Base-by-base conservation (phyloP, 2,797 vertebrate species). In the Myiothlypis coronata region DNA sequence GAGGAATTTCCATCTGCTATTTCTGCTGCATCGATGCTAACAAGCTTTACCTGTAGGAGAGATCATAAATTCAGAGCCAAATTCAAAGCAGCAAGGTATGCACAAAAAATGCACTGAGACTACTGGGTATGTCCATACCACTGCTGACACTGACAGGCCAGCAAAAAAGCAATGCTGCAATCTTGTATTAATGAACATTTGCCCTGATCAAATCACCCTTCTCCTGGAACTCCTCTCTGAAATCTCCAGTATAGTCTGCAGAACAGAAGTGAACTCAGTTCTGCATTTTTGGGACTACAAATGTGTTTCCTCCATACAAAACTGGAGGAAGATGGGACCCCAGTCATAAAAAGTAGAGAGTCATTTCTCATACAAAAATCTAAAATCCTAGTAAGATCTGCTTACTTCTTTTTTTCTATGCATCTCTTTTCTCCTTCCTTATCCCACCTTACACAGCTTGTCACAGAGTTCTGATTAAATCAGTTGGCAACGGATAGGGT, bases 1-100 rank as follows among this genome's bases (percentile, higher is more conserved):
- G 99, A 99, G 37, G 99, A 97, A 98, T 99, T 99, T 94, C 99
- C 99, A 89, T 99, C 99, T 5, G 99, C 98, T 75, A 99, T 98
- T 94, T 99, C 99, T 13, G 98, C 98, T 21, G 99, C 99, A 57
- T 99, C 99, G 0, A 99, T 99, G 94, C 99, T 99, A 91, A 99
- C 99, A 92, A 99, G 98, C 94, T 99, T 99, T 28, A 99, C 99
- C 99, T 99, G 95, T 32, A 76, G 59, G 79, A 96, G 83, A 97
- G 43, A 56, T 43, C 4, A 26, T 12, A 87, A 69, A 93, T 53
- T 85, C 71, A 77, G 53, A 17, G 43, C 9, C 9, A 12, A 61
- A 53, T 17, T 57, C 47, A 76, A 44, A 89, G 68, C 6, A 68
- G 37, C 22, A 85, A 60, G 6, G 23, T 63, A 89, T 91, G 91